Conservation (phyloP, 2,113 vertebrate genomes). For the Gasterosteus aculeatus region DNA sequence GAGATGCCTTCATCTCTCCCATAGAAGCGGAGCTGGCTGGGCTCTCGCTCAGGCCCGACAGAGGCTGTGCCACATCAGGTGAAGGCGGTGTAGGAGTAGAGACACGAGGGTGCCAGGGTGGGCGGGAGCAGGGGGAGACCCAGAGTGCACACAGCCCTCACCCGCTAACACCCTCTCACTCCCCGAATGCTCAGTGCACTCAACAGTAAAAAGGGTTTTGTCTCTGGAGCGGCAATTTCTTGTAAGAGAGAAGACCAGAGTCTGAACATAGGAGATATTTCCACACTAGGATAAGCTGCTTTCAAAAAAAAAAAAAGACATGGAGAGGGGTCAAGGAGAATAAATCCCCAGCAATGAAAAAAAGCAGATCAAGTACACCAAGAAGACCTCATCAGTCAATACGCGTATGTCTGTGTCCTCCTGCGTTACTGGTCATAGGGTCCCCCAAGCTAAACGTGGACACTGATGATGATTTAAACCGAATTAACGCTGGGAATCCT, state of each 20-base stretch:
- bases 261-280: slow-evolving; percentile 57
- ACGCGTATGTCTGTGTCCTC: slow-evolving; percentile 39
- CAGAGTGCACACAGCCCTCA: slow-evolving; percentile 62
- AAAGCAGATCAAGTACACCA: slow-evolving; percentile 53
- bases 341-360: slow-evolving; percentile 40
- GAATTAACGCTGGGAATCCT: slow-evolving; percentile 61
- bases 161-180: slow-evolving; percentile 67
- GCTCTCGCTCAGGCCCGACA: slow-evolving; percentile 75
- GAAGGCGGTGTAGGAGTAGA: slow-evolving; percentile 71
- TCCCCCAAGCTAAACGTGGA: slow-evolving; percentile 47
- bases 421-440: slow-evolving; percentile 37
- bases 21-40: slow-evolving; percentile 73
- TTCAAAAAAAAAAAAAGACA: slow-evolving; percentile 37
- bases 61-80: slow-evolving; percentile 80
- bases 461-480: slow-evolving; percentile 65
- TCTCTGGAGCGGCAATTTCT: slow-evolving; percentile 66
- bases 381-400: slow-evolving; percentile 39
- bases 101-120: slow-evolving; percentile 65
- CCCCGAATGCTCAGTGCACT: slow-evolving; percentile 69
- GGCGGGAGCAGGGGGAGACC: slow-evolving; percentile 65
- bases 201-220: slow-evolving; percentile 78
- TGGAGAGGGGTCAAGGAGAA: slow-evolving; percentile 39
- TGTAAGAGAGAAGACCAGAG: slow-evolving; percentile 46
- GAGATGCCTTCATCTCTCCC: slow-evolving; percentile 81
- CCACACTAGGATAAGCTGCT: slow-evolving; percentile 52